Base-by-base conservation (phyloP, 2,797 vertebrate genomes). In the Thalassophryne amazonica region DNA sequence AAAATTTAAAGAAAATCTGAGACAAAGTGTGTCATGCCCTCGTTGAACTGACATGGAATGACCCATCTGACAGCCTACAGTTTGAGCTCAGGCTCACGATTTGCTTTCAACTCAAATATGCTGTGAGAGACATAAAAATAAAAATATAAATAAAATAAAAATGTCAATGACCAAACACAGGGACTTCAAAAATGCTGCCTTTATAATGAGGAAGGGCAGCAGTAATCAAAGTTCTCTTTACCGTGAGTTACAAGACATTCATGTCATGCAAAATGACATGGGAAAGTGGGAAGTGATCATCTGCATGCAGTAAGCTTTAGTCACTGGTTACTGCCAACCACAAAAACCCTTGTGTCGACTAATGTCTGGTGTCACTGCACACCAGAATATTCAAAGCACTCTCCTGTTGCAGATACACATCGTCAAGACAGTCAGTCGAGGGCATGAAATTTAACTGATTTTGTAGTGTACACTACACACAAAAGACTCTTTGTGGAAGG, bases 361-460 rank as follows among this genome's bases (percentile, higher is more conserved):
- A 69, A 60, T 50, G 42, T 47, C 36, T 36, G 38, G 24, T 60
- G 47, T 71, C 18, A 34, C 60, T 37, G 14, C 47, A 34, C 4
- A 50, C 50, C 37, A 43, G 7, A 65, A 74, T 73, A 87, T 81
- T 84, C 83, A 73, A 87, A 89, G 86, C 18, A 23, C 50, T 34
- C 28, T 37, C 49, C 45, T 47, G 55, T 72, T 63, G 45, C 55
- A 73, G 19, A 72, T 45, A 60, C 12, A 35, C 34, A 59, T 39
- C 62, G 71, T 63, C 72, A 74, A 74, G 61, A 68, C 47, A 76
- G 53, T 63, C 49, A 60, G 56, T 34, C 3, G 50, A 73, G 71
- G 58, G 69, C 76, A 77, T 82, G 71, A 85, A 86, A 88, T 88
- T 39, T 69, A 13, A 82, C 85, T 75, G 67, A 86, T 85, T 86